A percentile compares a stretch with the other conserved stretches of the same genome.
Conservation (phyloP, 2,113 vertebrate genomes). For the Ageneiosus marmoratus region DNA sequence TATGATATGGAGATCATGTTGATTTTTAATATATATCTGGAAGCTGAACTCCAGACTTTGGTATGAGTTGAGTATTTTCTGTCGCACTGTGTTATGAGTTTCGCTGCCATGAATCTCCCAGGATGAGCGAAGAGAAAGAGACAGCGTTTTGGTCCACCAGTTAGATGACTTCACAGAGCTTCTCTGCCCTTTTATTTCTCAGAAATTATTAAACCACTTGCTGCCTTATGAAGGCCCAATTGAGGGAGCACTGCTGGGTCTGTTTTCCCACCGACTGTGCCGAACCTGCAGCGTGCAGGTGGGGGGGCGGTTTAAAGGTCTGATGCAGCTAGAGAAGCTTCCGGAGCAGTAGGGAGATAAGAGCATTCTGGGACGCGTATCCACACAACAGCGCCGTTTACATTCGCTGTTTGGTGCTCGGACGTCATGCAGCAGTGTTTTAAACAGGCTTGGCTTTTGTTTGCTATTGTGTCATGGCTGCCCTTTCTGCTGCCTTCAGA, state of each 20-base stretch:
- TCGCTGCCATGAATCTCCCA: background rate
- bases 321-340: conserved; percentile 59
- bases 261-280: conserved; percentile 67
- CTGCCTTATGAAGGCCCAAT: conserved; percentile 68
- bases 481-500: conserved; percentile 59
- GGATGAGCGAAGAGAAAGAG: background rate
- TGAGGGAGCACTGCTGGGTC: conserved; percentile 65
- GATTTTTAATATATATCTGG: background rate
- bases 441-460: conserved; percentile 47
- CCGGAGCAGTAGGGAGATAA: conserved; percentile 29
- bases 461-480: conserved; percentile 48
- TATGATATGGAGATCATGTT: background rate
- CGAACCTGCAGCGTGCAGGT: conserved; percentile 57
- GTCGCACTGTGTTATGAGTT: background rate
- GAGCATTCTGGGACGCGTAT: conserved; percentile 47
- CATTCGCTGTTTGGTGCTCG: conserved; percentile 54
- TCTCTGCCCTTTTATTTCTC: conserved; percentile 67
- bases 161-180: conserved; percentile 67
- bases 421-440: conserved; percentile 52
- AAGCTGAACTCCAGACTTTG: background rate
- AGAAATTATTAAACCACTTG: conserved; percentile 70
- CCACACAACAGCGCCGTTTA: conserved; percentile 45
- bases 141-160: conserved; percentile 51
- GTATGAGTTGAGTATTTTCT: background rate
- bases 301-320: conserved; percentile 49